phyloP scores from a whole-genome alignment of 2,888 invertebrate species.

The Calameuta pallipes region DNA sequence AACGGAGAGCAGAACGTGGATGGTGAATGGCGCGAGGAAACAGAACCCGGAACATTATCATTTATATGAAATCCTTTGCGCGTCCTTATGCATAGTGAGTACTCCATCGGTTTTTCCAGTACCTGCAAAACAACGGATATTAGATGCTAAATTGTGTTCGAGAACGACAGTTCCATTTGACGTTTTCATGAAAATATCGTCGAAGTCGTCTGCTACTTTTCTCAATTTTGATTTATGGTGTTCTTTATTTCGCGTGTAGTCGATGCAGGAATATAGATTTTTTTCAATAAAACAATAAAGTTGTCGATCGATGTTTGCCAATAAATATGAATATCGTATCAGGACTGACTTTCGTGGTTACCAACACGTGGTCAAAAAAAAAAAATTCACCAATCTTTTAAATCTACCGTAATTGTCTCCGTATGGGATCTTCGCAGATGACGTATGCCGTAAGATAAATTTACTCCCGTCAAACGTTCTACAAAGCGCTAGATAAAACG shows the following conservation, averaged over 20 bases:
- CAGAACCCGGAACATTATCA: conserved; percentile 57
- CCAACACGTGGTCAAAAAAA: not conserved
- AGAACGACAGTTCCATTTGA: not conserved
- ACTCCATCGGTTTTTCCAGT: conserved; percentile 40
- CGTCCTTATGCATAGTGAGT: conserved; percentile 61
- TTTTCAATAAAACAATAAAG: not conserved
- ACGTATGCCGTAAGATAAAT: not conserved
- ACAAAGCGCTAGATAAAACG: not conserved
- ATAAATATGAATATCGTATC: not conserved
- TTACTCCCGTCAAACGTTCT: not conserved
- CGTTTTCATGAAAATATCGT: not conserved
- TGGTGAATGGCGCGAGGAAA: not conserved
- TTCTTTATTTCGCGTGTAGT: not conserved
- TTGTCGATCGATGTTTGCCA: too few species aligned
- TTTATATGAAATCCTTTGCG: conserved; percentile 64
- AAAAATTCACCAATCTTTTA: too few species aligned
- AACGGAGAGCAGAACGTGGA: not conserved
- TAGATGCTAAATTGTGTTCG: conserved; percentile 14
- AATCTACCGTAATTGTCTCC: not conserved
- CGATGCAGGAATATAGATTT: not conserved
- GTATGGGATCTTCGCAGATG: not conserved
- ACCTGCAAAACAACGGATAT: conserved; percentile 19
- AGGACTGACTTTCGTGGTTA: not conserved
- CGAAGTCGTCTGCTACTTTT: not conserved
- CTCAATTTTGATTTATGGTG: not conserved